A percentile compares a stretch with the other conserved stretches of the same genome.
Conservation (phyloP, 2,113 vertebrate species). For the Rhagologus leucostigma region DNA sequence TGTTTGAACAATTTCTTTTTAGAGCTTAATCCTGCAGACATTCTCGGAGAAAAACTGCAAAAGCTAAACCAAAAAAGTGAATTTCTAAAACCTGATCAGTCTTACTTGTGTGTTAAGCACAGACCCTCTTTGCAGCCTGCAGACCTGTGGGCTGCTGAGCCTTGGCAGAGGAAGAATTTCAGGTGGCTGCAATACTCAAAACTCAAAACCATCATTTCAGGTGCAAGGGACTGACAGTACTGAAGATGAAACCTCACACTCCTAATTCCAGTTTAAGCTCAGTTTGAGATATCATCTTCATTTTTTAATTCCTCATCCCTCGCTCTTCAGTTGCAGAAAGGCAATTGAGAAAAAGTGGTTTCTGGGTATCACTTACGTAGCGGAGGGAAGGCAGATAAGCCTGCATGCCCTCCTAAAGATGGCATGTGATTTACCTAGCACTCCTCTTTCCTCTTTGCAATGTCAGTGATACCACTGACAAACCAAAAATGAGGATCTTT, state of each 20-base stretch:
- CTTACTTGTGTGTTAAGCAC: background rate
- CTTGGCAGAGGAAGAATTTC: background rate
- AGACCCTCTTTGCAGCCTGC: background rate
- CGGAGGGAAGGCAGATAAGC: background rate
- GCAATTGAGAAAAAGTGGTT: background rate
- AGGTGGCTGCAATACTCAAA: background rate
- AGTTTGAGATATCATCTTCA: background rate
- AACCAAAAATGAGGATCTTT: background rate
- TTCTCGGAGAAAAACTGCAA: background rate
- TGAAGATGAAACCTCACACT: background rate
- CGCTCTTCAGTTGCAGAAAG: background rate
- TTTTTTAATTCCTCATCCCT: background rate
- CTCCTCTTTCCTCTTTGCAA: background rate
- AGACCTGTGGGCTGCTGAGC: background rate
- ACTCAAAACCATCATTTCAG: background rate
- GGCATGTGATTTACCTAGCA: background rate
- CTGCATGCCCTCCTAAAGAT: background rate
- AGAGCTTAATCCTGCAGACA: background rate
- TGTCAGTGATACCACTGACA: background rate
- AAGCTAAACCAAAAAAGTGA: background rate
- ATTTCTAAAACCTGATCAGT: background rate
- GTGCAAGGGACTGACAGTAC: background rate
- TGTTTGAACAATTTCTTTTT: background rate
- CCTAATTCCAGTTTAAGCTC: background rate
- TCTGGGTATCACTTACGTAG: background rate